These are phyloP conservation scores for Ochlodes sylvanus DNA, from an alignment of 2,888 invertebrate genomes.

Conservation along the genomic window DNA sequence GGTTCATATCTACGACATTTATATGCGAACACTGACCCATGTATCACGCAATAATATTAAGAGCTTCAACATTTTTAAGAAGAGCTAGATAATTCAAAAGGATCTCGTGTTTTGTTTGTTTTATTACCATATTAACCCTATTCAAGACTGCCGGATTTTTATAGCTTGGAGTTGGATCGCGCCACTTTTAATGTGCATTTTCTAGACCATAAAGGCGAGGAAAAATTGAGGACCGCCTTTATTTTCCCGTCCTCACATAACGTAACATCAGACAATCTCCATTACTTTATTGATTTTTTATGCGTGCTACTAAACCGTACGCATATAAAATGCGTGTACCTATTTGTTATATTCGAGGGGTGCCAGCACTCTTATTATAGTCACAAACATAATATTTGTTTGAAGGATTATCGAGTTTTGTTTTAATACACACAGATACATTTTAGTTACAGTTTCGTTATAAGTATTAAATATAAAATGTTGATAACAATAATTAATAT, in stretches of 20 bases:
- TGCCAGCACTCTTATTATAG: not conserved
- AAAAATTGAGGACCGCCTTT: constrained; percentile 30
- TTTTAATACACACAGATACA: too few species aligned
- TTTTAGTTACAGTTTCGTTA: too few species aligned
- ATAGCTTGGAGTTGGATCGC: constrained; percentile 33
- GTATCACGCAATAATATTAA: not conserved
- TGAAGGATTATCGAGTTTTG: too few species aligned
- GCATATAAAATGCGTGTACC: not conserved
- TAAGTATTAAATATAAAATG: too few species aligned
- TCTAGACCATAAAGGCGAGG: constrained; percentile 32
- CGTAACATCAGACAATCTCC: constrained; percentile 22
- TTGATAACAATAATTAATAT: too few species aligned
- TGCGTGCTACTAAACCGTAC: not conserved
- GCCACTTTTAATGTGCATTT: constrained; percentile 34
- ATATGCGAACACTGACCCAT: not conserved
- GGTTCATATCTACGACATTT: too few species aligned
- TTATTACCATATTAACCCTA: constrained; percentile 34
- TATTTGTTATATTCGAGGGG: not conserved
- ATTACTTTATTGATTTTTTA: constrained; percentile 25
- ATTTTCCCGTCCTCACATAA: constrained; percentile 11
- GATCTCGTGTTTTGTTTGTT: constrained; percentile 25
- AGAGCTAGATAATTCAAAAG: constrained; percentile 10
- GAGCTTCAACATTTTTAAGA: not conserved
- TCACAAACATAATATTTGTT: too few species aligned
- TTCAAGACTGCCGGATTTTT: constrained; percentile 30